A percentile compares a stretch with the other conserved stretches of the same genome.
These are phyloP conservation scores for Tetraneura akinire DNA, from an alignment of 1,140 invertebrate species.

Conservation along the genomic window DNA sequence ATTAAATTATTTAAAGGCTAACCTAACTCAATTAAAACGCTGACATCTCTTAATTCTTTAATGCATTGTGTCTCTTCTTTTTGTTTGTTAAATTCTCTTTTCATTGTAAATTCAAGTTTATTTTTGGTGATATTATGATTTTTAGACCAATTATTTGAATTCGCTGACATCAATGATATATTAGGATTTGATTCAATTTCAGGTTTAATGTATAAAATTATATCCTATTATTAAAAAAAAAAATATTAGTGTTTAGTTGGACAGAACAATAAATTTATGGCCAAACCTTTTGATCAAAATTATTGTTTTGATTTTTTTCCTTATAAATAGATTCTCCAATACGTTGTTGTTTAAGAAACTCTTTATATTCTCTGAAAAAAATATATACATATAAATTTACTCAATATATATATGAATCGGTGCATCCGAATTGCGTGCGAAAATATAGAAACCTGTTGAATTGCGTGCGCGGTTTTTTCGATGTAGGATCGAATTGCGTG, in stretches of 20 bases:
- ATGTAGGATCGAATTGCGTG: no score
- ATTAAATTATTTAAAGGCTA: no score
- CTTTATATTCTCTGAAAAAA: constrained; percentile 76
- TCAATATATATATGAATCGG: no score
- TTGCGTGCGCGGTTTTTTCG: no score
- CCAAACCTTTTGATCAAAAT: constrained; percentile 38
- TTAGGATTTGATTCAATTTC: constrained; percentile 33
- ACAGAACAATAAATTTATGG: no score
- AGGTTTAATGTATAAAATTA: constrained; percentile 38
- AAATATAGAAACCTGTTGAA: no score
- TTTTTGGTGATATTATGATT: constrained; percentile 56
- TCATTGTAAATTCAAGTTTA: constrained; percentile 88
- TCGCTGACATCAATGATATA: background rate
- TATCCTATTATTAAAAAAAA: background rate
- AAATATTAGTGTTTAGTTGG: background rate
- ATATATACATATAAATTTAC: no score
- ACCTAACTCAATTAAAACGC: constrained; percentile 54
- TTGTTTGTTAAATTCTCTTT: constrained; percentile 84
- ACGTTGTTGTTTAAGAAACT: constrained; percentile 79
- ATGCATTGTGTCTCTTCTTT: constrained; percentile 86
- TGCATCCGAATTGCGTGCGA: no score
- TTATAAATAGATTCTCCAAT: constrained; percentile 74
- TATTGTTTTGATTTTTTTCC: constrained; percentile 41
- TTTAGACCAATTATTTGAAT: background rate
- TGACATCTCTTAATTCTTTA: constrained; percentile 79